phyloP scores from a whole-genome alignment of 2,797 vertebrate genomes.

The Siniperca undulata region DNA sequence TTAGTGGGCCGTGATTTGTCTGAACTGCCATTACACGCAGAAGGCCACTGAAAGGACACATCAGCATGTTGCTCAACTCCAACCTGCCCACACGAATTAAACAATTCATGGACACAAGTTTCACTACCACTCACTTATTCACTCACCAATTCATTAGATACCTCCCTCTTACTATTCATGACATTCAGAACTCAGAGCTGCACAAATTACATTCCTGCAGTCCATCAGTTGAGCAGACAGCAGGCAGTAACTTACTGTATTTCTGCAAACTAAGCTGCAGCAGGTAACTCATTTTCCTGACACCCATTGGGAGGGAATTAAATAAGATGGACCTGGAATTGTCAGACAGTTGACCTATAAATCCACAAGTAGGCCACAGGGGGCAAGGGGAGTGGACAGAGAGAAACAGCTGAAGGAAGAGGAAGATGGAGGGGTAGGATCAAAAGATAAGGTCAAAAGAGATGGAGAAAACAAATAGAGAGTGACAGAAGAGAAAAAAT shows the following conservation, averaged over 20 bases:
- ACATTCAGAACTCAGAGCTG: slow-evolving; percentile 36
- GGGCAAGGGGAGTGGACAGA: slow-evolving; percentile 43
- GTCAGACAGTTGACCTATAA: slow-evolving; percentile 77
- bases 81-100: slow-evolving; percentile 27
- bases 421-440: slow-evolving; percentile 34
- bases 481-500: slow-evolving; percentile 7
- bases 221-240: slow-evolving; percentile 42
- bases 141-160: slow-evolving; percentile 24
- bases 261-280: slow-evolving; percentile 44
- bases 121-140: neutral
- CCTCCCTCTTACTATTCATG: slow-evolving; percentile 36
- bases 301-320: slow-evolving; percentile 64
- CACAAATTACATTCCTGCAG: slow-evolving; percentile 54
- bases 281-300: slow-evolving; percentile 58
- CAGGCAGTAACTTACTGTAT: slow-evolving; percentile 51
- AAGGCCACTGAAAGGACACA: slow-evolving; percentile 31
- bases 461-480: slow-evolving; percentile 1
- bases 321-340: slow-evolving; percentile 70
- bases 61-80: slow-evolving; percentile 27
- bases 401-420: slow-evolving; percentile 39
- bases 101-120: slow-evolving; percentile 2
- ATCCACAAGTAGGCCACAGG: slow-evolving; percentile 68
- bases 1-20: slow-evolving; percentile 34
- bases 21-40: neutral
- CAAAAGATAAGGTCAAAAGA: slow-evolving; percentile 35